Percentiles rank a stretch among this genome's conserved stretches.
Conservation (phyloP, 2,797 vertebrate genomes). For the Synaphobranchus kaupii region DNA sequence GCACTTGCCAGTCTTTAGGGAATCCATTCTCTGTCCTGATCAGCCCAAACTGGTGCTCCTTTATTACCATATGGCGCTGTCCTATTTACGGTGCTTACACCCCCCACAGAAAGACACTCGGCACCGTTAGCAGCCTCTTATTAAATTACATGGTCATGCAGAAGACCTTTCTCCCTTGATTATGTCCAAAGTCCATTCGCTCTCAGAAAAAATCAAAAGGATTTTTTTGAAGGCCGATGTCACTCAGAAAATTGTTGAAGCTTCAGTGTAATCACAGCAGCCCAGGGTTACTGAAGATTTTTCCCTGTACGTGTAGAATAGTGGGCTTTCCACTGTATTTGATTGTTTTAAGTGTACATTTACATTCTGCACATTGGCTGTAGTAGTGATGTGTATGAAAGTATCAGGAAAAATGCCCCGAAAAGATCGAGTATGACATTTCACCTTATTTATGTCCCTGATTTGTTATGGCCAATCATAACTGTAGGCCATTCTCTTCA, state of each 20-base stretch:
- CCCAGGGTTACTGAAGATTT: background rate
- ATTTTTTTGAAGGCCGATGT: slow-evolving; percentile 78
- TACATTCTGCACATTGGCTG: background rate
- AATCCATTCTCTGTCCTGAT: slow-evolving; percentile 82
- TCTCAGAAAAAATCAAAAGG: slow-evolving; percentile 71
- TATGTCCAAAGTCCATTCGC: slow-evolving; percentile 81
- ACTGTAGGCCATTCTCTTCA: background rate
- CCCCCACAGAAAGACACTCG: slow-evolving; percentile 63
- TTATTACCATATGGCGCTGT: slow-evolving; percentile 73
- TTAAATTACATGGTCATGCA: slow-evolving; percentile 71
- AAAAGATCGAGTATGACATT: background rate
- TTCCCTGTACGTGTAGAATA: background rate
- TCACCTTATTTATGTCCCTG: background rate
- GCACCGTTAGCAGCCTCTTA: slow-evolving; percentile 67
- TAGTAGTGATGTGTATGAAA: background rate
- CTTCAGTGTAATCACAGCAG: background rate
- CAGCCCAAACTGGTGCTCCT: slow-evolving; percentile 76
- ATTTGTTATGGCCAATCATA: background rate
- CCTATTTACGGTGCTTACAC: slow-evolving; percentile 70
- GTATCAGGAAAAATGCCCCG: background rate
- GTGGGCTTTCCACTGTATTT: background rate
- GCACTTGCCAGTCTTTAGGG: slow-evolving; percentile 80
- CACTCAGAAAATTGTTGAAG: slow-evolving; percentile 51
- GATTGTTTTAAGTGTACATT: background rate
- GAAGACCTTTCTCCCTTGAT: slow-evolving; percentile 80